A percentile compares a stretch with the other conserved stretches of the same genome.
Evolutionary conservation across 2,113 vertebrate species (phyloP).

Genomic region (Ahaetulla prasina): DNA sequence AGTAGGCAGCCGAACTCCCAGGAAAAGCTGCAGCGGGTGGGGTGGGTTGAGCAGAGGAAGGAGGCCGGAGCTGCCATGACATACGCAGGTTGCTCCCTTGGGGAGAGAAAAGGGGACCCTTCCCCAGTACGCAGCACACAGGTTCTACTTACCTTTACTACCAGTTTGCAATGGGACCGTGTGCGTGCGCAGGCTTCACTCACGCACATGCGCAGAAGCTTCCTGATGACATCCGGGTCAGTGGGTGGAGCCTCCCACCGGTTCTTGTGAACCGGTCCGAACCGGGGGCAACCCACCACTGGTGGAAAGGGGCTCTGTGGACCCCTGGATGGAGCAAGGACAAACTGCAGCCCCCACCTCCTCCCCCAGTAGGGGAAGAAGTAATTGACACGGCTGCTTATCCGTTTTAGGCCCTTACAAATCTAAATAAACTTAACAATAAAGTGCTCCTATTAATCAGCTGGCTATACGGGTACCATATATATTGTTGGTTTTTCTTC

Average conservation of each 20-base stretch:
- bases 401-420: neutral
- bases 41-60: neutral
- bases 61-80: neutral
- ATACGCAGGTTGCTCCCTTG: accelerated
- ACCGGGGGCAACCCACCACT: too few relatives aligned
- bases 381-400: neutral
- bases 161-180: too few relatives aligned
- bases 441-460: neutral
- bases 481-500: neutral
- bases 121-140: neutral
- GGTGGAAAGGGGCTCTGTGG: neutral
- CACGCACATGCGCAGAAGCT: too few relatives aligned
- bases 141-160: too few relatives aligned
- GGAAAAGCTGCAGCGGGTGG: neutral
- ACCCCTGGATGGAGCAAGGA: neutral
- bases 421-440: neutral
- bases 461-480: neutral
- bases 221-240: too few relatives aligned
- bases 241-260: too few relatives aligned
- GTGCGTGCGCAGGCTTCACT: too few relatives aligned
- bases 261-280: too few relatives aligned
- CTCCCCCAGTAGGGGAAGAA: neutral
- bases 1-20: neutral
- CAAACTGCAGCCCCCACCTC: neutral
- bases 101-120: neutral